Evolutionary conservation across 2,113 vertebrate species (phyloP).

Genomic region (Thunnus thynnus): DNA sequence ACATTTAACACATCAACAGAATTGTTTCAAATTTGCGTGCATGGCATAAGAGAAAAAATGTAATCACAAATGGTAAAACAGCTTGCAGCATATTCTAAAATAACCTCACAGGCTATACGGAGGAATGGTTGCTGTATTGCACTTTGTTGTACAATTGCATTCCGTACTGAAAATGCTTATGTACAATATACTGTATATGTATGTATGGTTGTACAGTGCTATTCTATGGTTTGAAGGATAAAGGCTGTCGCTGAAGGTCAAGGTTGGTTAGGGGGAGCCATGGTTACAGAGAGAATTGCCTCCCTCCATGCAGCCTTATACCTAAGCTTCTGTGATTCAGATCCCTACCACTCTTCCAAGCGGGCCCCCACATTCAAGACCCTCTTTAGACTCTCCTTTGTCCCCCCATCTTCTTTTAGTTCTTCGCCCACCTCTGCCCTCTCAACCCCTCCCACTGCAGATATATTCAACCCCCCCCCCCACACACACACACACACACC

Average conservation of each 20-base stretch:
- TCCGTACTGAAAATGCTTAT: not conserved
- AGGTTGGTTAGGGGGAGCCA: conserved; percentile 29
- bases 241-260: conserved; percentile 62
- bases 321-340: conserved; percentile 43
- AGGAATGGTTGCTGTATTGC: not conserved
- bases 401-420: conserved; percentile 61
- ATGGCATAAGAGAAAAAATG: not conserved
- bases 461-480: conserved; percentile 25
- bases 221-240: conserved; percentile 23
- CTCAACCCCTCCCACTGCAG: conserved; percentile 49
- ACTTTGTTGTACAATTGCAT: not conserved
- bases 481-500: too few species aligned
- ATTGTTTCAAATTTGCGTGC: not conserved
- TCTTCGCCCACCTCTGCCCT: conserved; percentile 62
- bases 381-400: conserved; percentile 60
- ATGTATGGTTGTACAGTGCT: not conserved
- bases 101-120: not conserved
- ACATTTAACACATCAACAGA: not conserved
- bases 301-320: conserved; percentile 53
- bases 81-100: not conserved
- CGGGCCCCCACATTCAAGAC: conserved; percentile 53
- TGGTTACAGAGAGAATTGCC: conserved; percentile 26
- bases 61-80: not conserved
- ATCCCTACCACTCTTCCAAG: conserved; percentile 51
- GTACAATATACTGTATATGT: not conserved